Base-by-base conservation (phyloP, 1,140 invertebrate species). In the Pseudomyrmex dendroicus region DNA sequence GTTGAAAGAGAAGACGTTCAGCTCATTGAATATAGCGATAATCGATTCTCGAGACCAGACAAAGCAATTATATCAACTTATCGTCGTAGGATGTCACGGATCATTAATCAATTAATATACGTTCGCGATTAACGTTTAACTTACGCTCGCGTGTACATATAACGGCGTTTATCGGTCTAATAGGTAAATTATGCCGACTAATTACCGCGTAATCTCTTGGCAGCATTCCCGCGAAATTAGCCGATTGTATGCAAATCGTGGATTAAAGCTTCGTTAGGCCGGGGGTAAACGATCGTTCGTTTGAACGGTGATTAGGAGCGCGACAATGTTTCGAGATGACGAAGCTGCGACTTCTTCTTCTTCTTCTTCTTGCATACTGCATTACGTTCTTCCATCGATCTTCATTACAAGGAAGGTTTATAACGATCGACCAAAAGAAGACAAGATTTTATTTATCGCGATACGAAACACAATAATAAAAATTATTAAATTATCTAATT, bases 61-160 rank as follows among this genome's bases (percentile, higher is more conserved):
- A 44, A 86, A 73, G 48, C 54, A 12, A 20, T 17, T 13, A 5
- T n/a, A 54, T 17, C n/a, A 35, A 35, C 57, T 54, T 70, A 17
- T 20, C 72, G 50, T 20, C 15, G 12, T 62, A 50, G 46, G 9
- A n/a, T 64, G 22, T 17, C 46, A 80, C n/a, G 84, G 82, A 76
- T 82, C 84, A 90, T 90, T 89, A 89, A 83, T 86, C 84, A 86
- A 89, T 89, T 88, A 35, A 35, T 35, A 35, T 84, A 73, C 83
- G 54, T 59, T 13, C 68, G 44, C 73, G 35, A 35, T 35, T 85
- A 70, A 73, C 68, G 52, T 73, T 70, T 80, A 50, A 74, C 13
- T 63, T 57, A 73, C 56, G 54, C 10, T 48, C 20, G 67, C 48
- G 17, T 62, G 73, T 66, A 76, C 15, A 63, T 63, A 48, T 54